Evolutionary conservation across 2,888 invertebrate genomes (phyloP).

Genomic region (Xestia xanthographa): DNA sequence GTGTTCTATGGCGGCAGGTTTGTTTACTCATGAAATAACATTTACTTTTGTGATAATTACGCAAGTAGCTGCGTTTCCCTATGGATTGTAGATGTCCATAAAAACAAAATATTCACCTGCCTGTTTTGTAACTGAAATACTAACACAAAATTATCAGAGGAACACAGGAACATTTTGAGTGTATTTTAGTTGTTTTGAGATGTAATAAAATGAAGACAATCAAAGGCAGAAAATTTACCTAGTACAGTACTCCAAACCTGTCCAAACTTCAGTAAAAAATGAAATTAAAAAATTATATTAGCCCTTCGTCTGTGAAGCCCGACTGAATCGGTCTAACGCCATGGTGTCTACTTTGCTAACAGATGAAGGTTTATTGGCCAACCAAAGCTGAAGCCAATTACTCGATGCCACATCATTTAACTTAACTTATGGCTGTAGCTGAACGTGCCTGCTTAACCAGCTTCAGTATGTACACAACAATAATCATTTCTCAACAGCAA

Average conservation of each 20-base stretch:
- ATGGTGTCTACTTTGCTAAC: too few relatives aligned
- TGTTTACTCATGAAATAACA: constrained; percentile 17
- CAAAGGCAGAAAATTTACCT: not conserved
- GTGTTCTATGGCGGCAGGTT: constrained; percentile 1
- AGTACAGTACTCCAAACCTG: not conserved
- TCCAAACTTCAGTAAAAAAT: not conserved
- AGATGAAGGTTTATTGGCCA: not conserved
- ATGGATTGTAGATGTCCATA: not conserved
- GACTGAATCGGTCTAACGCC: too few relatives aligned
- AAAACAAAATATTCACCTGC: not conserved
- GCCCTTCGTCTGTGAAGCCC: too few relatives aligned
- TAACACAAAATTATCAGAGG: too few relatives aligned
- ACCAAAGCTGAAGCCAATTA: not conserved
- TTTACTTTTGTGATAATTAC: not conserved
- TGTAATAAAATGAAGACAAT: not conserved
- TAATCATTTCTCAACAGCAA: constrained; percentile 75
- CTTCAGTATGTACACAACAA: not conserved
- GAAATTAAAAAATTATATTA: not conserved
- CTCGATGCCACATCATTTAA: not conserved
- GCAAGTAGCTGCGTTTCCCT: not conserved
- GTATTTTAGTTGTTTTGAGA: not conserved
- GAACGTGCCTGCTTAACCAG: too few relatives aligned
- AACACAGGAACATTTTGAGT: not conserved
- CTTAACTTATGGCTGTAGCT: not conserved
- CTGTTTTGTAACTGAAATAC: not conserved